Percentiles rank a stretch among this genome's conserved stretches.
Evolutionary conservation across 2,888 invertebrate species (phyloP).

Genomic region (Drosophila macrospina): DNA sequence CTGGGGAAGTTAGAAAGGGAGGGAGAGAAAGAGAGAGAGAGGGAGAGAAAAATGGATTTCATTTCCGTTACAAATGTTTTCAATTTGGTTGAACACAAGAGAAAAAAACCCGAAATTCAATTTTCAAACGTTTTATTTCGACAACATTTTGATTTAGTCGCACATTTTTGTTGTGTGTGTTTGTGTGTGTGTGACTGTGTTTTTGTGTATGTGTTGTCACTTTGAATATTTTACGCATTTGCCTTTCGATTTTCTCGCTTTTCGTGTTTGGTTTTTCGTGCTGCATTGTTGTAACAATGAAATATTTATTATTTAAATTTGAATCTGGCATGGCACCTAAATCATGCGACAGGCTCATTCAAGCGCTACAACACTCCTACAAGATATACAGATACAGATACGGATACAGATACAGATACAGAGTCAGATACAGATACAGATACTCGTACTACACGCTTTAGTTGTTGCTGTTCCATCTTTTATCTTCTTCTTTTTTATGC

Average conservation of each 20-base stretch:
- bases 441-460: constrained; percentile 36
- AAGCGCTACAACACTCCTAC: constrained; percentile 51
- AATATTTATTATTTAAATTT: constrained; percentile 81
- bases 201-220: constrained; percentile 31
- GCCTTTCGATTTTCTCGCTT: constrained; percentile 60
- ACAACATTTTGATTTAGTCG: constrained; percentile 79
- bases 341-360: constrained; percentile 75
- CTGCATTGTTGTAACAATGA: constrained; percentile 64
- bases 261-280: constrained; percentile 35
- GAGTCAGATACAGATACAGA: constrained; percentile 16
- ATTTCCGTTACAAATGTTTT: constrained; percentile 81
- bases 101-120: constrained; percentile 65
- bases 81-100: constrained; percentile 62
- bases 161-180: constrained; percentile 36
- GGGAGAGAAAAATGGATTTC: constrained; percentile 59
- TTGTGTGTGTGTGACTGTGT: constrained; percentile 13
- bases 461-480: constrained; percentile 47
- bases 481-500: constrained; percentile 42
- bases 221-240: constrained; percentile 76
- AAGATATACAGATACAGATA: constrained; percentile 38
- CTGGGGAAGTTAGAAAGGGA: neutral
- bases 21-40: neutral
- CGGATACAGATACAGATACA: constrained; percentile 11
- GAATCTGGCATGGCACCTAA: constrained; percentile 64
- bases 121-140: constrained; percentile 82